Conservation (phyloP, 2,888 invertebrate species). For the Lampropteryx suffumata region DNA sequence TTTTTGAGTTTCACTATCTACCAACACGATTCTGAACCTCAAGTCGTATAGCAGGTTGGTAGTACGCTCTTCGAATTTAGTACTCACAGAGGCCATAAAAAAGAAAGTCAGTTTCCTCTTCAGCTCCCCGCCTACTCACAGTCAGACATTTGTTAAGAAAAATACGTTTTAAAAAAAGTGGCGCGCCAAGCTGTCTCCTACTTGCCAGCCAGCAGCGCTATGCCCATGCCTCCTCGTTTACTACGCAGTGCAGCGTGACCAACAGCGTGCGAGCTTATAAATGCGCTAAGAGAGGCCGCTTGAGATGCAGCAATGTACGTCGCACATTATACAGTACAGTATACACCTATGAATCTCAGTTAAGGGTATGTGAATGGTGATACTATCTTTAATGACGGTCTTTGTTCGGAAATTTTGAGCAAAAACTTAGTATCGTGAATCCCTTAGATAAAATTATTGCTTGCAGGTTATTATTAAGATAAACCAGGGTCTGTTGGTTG, state of each 20-base stretch:
- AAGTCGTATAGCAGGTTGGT: slow-evolving; percentile 34
- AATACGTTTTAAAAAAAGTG: slow-evolving; percentile 64
- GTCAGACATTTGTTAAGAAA: slow-evolving; percentile 66
- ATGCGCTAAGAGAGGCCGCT: slow-evolving; percentile 21
- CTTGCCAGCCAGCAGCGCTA: slow-evolving; percentile 51
- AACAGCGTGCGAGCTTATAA: slow-evolving; percentile 35
- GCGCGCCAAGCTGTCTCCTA: slow-evolving; percentile 80
- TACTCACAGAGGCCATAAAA: slow-evolving; percentile 66
- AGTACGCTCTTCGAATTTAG: too few species aligned
- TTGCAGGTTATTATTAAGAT: too few species aligned
- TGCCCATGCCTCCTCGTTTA: slow-evolving; percentile 37
- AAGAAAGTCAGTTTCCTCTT: slow-evolving; percentile 73
- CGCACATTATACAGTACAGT: slow-evolving; percentile 18
- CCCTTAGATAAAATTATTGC: too few species aligned
- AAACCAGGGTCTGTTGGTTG: too few species aligned
- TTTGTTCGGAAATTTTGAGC: too few species aligned
- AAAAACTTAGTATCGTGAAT: too few species aligned
- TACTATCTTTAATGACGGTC: too few species aligned
- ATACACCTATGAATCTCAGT: too few species aligned
- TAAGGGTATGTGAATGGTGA: too few species aligned
- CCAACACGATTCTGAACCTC: slow-evolving; percentile 40
- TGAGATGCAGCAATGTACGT: slow-evolving; percentile 43
- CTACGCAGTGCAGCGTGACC: slow-evolving; percentile 45
- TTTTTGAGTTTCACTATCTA: slow-evolving; percentile 6
- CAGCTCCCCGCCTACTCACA: slow-evolving; percentile 49